Conservation (phyloP, 2,888 invertebrate genomes). For the Bellardia pandia region DNA sequence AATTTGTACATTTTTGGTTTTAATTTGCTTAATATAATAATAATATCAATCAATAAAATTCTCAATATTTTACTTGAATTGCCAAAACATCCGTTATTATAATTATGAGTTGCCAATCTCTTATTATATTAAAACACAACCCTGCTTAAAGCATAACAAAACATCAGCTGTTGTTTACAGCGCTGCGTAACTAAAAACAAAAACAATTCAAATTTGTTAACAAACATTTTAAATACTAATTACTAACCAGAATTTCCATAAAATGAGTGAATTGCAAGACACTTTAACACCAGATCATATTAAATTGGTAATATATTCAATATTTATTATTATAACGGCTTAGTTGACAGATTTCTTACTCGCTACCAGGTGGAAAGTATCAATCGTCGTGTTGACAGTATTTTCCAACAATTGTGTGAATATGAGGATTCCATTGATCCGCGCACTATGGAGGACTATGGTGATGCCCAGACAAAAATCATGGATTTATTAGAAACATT, state of each 20-base stretch:
- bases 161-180: not conserved
- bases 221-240: not conserved
- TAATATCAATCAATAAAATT: no score
- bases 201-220: conserved; percentile 19
- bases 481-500: conserved; percentile 74
- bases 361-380: conserved; percentile 68
- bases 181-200: not conserved
- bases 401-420: conserved; percentile 74
- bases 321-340: not conserved
- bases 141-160: not conserved
- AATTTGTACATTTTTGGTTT: no score
- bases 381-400: conserved; percentile 72
- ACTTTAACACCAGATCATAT: conserved; percentile 31
- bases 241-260: not conserved
- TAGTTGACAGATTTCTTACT: not conserved
- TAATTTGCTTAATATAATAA: no score
- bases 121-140: not conserved
- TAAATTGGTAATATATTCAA: conserved; percentile 43
- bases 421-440: conserved; percentile 69
- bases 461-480: conserved; percentile 66
- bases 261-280: conserved; percentile 51
- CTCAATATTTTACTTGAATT: no score
- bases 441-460: conserved; percentile 36
- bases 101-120: not conserved
- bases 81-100: not conserved